Evolutionary conservation across 2,888 invertebrate genomes (phyloP).

Genomic region (Ormyrus thymus): DNA sequence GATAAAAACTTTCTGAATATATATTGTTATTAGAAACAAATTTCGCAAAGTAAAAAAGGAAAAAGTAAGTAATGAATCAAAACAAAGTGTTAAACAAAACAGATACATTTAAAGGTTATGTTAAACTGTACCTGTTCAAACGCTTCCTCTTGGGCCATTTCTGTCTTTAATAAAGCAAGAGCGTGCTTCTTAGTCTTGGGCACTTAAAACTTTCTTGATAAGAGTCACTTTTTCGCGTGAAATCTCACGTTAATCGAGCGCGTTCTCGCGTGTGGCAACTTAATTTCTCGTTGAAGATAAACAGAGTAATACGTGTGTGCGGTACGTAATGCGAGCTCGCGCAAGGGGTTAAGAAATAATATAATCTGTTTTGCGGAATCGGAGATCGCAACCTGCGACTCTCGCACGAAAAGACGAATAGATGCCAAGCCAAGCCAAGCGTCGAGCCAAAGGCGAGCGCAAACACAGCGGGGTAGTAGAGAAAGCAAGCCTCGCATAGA

Average conservation of each 20-base stretch:
- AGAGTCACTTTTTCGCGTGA: constrained; percentile 23
- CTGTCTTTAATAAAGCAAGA: constrained; percentile 15
- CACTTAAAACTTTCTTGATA: constrained; percentile 3
- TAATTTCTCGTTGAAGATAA: constrained; percentile 37
- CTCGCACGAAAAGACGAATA: too few relatives aligned
- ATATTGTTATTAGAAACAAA: neutral
- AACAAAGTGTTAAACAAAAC: neutral
- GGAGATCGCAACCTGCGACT: too few relatives aligned
- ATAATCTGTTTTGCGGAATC: constrained; percentile 12
- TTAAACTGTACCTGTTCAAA: constrained; percentile 65
- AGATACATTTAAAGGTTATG: constrained; percentile 38
- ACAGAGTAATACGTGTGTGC: neutral
- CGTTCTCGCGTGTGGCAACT: constrained; percentile 28
- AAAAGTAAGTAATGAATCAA: neutral
- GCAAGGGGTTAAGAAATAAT: neutral
- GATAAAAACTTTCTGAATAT: neutral
- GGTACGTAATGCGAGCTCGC: neutral
- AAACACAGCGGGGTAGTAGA: neutral
- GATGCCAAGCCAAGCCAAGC: too few relatives aligned
- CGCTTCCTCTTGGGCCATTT: constrained; percentile 65
- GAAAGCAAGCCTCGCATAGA: constrained; percentile 9
- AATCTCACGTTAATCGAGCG: constrained; percentile 37
- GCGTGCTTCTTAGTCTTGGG: too few relatives aligned
- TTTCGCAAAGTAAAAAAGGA: neutral
- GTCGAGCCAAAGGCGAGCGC: neutral